These are phyloP conservation scores for Strigamia maritima DNA, from an alignment of 2,888 invertebrate genomes.

Conservation along the genomic window DNA sequence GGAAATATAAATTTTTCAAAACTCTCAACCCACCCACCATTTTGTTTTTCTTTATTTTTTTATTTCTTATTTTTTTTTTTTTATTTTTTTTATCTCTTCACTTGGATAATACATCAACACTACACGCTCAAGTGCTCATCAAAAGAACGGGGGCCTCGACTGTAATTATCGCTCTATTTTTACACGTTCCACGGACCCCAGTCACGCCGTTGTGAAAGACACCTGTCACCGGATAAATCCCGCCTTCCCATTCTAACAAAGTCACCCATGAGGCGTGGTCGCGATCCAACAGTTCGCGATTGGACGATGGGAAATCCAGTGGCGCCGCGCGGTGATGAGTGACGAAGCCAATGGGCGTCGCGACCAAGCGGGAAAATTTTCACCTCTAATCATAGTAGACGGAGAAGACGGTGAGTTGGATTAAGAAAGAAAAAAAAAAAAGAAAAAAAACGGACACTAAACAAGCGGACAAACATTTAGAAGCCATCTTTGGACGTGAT, in stretches of 20 bases:
- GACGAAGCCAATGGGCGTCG: background rate
- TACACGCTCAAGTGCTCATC: conserved; percentile 41
- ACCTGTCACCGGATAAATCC: background rate
- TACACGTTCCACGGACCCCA: conserved; percentile 35
- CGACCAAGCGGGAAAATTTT: background rate
- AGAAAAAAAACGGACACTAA: background rate
- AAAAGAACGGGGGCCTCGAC: conserved; percentile 37
- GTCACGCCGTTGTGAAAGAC: conserved; percentile 34
- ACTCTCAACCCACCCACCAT: conserved; percentile 15
- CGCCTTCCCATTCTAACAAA: background rate
- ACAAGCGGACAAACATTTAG: background rate
- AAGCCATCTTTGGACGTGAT: background rate
- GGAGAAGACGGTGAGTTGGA: conserved; percentile 18
- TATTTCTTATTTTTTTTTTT: background rate
- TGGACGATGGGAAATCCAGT: background rate
- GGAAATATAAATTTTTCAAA: background rate
- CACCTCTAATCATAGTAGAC: background rate
- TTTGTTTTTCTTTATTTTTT: background rate
- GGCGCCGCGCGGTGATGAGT: background rate
- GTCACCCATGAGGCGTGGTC: background rate
- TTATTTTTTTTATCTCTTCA: conserved; percentile 20
- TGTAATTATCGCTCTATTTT: conserved; percentile 42
- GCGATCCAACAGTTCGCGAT: background rate
- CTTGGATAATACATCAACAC: conserved; percentile 41
- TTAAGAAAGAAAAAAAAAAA: background rate